A percentile compares a stretch with the other conserved stretches of the same genome.
Evolutionary conservation across 2,797 vertebrate species (phyloP).

Genomic region (Lophius americanus): DNA sequence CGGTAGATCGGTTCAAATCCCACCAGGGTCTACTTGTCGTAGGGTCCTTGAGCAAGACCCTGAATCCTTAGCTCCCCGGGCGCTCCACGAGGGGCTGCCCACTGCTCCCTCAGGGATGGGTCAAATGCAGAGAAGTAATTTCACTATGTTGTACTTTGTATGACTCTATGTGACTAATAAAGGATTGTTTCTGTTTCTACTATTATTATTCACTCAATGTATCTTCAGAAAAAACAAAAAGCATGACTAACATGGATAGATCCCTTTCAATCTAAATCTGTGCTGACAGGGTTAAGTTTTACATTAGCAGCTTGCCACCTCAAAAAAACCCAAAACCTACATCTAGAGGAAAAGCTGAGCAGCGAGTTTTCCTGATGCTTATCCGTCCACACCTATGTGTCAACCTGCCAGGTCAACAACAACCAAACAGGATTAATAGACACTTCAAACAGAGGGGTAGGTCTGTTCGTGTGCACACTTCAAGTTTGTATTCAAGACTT

Average conservation of each 20-base stretch:
- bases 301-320: slow-evolving; percentile 2
- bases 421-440: slow-evolving; percentile 37
- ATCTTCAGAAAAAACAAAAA: too few species aligned
- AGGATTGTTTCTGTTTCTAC: too few species aligned
- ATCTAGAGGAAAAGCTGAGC: slow-evolving; percentile 8
- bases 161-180: too few species aligned
- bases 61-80: too few species aligned
- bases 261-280: slow-evolving; percentile 6
- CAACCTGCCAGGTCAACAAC: slow-evolving; percentile 26
- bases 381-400: slow-evolving; percentile 41
- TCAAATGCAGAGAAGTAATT: too few species aligned
- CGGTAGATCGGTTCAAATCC: too few species aligned
- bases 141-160: too few species aligned
- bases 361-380: slow-evolving; percentile 20
- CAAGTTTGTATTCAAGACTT: slow-evolving; percentile 37
- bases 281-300: slow-evolving; percentile 11
- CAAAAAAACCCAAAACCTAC: slow-evolving; percentile 9
- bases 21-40: too few species aligned
- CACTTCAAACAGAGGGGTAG: slow-evolving; percentile 54
- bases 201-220: too few species aligned
- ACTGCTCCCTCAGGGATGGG: too few species aligned
- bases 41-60: too few species aligned
- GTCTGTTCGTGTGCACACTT: slow-evolving; percentile 35
- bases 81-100: too few species aligned
- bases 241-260: background rate